A percentile compares a stretch with the other conserved stretches of the same genome.
phyloP scores from a whole-genome alignment of 2,888 invertebrate species.

The Chalcosyrphus nemorum region DNA sequence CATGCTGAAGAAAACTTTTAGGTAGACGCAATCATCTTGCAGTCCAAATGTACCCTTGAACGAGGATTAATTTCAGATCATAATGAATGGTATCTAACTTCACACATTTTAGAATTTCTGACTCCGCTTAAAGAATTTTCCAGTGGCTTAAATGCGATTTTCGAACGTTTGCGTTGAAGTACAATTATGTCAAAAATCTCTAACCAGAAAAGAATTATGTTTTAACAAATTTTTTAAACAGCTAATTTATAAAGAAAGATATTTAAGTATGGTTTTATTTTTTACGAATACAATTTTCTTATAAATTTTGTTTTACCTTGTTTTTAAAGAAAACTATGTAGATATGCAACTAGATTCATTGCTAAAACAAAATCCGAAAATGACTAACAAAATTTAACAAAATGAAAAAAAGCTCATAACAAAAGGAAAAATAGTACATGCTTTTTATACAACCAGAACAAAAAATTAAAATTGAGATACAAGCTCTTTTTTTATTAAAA shows the following conservation, averaged over 20 bases:
- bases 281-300: not conserved
- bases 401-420: not conserved
- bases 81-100: no score
- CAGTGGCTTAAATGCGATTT: no score
- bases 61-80: no score
- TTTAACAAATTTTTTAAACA: no score
- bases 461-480: not conserved
- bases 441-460: constrained; percentile 34
- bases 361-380: constrained; percentile 30
- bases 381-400: constrained; percentile 2
- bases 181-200: no score
- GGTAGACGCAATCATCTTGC: no score
- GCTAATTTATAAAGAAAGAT: not conserved
- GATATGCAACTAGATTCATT: constrained; percentile 10
- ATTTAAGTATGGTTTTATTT: not conserved
- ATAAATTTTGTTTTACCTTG: not conserved
- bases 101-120: no score
- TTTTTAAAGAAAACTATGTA: constrained; percentile 8
- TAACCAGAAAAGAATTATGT: no score
- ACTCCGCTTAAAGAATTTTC: no score
- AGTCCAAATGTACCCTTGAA: no score
- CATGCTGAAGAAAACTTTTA: no score
- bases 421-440: constrained; percentile 33
- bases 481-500: constrained; percentile 21
- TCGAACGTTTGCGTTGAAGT: no score